Conservation (phyloP, 2,888 invertebrate species). For the Megastigmus dorsalis region DNA sequence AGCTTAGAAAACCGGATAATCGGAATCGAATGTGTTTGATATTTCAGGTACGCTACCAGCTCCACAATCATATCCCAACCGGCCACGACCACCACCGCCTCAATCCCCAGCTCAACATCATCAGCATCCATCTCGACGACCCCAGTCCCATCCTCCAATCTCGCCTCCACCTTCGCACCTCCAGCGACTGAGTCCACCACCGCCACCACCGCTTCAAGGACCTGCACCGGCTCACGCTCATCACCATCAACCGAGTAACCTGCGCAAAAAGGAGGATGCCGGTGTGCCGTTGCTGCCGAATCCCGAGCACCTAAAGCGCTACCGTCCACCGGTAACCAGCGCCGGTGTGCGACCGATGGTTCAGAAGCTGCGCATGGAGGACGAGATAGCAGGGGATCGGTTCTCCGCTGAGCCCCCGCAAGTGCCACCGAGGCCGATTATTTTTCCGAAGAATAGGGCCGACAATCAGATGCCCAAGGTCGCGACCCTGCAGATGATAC, state of each 20-base stretch:
- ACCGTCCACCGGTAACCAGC: slow-evolving; percentile 56
- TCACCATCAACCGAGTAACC: slow-evolving; percentile 13
- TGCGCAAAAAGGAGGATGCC: slow-evolving; percentile 14
- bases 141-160: slow-evolving; percentile 50
- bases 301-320: slow-evolving; percentile 55
- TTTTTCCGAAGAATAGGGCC: slow-evolving; percentile 73
- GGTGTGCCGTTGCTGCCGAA: background rate
- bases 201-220: slow-evolving; percentile 64
- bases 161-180: slow-evolving; percentile 70
- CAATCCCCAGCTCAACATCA: slow-evolving; percentile 57
- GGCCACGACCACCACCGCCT: slow-evolving; percentile 64
- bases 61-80: slow-evolving; percentile 57
- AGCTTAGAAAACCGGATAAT: too few species aligned
- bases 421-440: slow-evolving; percentile 73
- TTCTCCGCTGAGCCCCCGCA: slow-evolving; percentile 70
- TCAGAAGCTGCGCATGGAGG: slow-evolving; percentile 65
- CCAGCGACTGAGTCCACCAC: slow-evolving; percentile 76
- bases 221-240: slow-evolving; percentile 57
- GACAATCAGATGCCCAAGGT: slow-evolving; percentile 76
- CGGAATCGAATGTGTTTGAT: too few species aligned
- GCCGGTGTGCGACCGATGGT: background rate
- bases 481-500: slow-evolving; percentile 83
- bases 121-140: slow-evolving; percentile 64
- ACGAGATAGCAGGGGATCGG: slow-evolving; percentile 65
- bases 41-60: slow-evolving; percentile 62